Evolutionary conservation across 1,140 invertebrate genomes (phyloP).

Genomic region (Eciton burchellii): DNA sequence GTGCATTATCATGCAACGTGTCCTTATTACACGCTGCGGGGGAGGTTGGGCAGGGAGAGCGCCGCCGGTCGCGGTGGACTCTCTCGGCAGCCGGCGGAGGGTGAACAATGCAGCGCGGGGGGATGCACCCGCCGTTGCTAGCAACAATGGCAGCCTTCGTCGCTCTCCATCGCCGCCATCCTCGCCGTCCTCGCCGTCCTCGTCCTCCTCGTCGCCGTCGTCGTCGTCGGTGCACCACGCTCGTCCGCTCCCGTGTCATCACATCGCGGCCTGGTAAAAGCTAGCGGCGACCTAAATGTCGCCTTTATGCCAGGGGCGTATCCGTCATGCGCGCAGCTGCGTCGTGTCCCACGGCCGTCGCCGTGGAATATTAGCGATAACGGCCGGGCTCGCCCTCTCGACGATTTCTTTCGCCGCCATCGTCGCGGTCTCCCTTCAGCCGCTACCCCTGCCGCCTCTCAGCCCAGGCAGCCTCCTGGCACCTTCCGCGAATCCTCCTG

Average conservation of each 20-base stretch:
- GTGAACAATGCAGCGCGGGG: conserved; percentile 45
- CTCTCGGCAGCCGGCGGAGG: conserved; percentile 26
- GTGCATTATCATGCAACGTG: conserved; percentile 49
- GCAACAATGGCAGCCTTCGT: conserved; percentile 21
- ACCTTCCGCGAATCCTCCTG: conserved; percentile 18
- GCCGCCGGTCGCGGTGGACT: conserved; percentile 30
- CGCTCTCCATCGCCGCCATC: too few relatives aligned
- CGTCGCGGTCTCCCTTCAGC: background rate
- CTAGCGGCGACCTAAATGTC: conserved; percentile 73
- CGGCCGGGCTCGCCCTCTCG: conserved; percentile 18
- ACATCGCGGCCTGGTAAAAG: conserved; percentile 69
- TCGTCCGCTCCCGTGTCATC: conserved; percentile 53
- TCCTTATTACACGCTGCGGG: conserved; percentile 43
- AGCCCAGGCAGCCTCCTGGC: too few relatives aligned
- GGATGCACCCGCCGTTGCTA: conserved; percentile 27
- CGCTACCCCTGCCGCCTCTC: background rate
- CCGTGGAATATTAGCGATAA: conserved; percentile 71
- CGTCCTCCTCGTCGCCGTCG: conserved; percentile 6
- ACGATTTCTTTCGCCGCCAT: conserved; percentile 60
- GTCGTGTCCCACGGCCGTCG: conserved; percentile 66
- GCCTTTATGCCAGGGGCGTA: conserved; percentile 76
- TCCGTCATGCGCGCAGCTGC: conserved; percentile 75
- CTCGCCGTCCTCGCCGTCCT: conserved; percentile 20
- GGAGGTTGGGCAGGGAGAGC: too few relatives aligned
- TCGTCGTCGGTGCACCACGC: conserved; percentile 24